These are phyloP conservation scores for Drepana arcuata DNA, from an alignment of 1,140 invertebrate species.

Conservation along the genomic window DNA sequence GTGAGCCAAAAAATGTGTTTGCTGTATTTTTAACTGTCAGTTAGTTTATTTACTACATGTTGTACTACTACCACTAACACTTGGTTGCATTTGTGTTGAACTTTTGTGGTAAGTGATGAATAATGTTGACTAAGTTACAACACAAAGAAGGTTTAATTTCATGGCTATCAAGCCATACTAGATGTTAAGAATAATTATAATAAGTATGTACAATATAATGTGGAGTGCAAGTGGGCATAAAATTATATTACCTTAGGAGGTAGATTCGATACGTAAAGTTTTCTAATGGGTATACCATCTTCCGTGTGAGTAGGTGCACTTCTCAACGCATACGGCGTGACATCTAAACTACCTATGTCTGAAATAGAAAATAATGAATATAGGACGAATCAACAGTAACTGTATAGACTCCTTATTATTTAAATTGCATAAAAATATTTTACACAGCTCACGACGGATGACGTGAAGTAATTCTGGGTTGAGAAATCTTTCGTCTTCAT, in stretches of 20 bases:
- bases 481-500: constrained; percentile 33
- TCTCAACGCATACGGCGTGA: constrained; percentile 25
- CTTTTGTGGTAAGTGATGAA: no score
- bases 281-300: constrained; percentile 64
- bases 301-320: constrained; percentile 59
- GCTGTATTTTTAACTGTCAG: no score
- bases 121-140: no score
- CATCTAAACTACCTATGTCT: not conserved
- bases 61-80: no score
- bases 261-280: constrained; percentile 57
- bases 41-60: no score
- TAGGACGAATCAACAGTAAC: not conserved
- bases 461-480: constrained; percentile 39
- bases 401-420: constrained; percentile 1
- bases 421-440: constrained; percentile 20
- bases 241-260: constrained; percentile 46
- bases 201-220: not conserved
- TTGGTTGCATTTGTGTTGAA: no score
- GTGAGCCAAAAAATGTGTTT: no score
- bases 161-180: no score
- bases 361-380: constrained; percentile 6
- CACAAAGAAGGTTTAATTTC: no score
- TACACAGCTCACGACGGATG: constrained; percentile 44
- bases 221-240: not conserved
- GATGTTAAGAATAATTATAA: no score